A percentile compares a stretch with the other conserved stretches of the same genome.
Conservation (phyloP, 2,113 vertebrate genomes). For the Nothoprocta perdicaria region DNA sequence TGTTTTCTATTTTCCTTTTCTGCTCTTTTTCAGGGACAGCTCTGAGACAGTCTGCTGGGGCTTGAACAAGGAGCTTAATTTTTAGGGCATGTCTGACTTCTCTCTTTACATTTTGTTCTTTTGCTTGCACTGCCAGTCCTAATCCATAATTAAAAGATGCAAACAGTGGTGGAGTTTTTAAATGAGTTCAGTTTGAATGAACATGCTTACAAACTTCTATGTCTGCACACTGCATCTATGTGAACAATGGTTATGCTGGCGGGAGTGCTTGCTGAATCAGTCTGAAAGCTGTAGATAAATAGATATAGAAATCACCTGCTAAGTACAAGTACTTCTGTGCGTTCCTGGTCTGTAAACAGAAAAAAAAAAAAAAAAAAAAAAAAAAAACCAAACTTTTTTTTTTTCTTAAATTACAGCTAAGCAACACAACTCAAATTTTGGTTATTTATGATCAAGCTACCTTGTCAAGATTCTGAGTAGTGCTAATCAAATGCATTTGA, state of each 20-base stretch:
- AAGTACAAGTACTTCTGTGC: neutral
- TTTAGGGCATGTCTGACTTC: conserved; percentile 30
- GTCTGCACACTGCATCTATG: neutral
- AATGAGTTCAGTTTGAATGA: neutral
- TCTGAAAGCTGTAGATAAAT: neutral
- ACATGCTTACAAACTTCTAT: neutral
- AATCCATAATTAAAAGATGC: conserved; percentile 24
- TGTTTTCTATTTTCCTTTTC: conserved; percentile 9
- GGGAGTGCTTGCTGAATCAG: neutral
- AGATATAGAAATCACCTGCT: neutral
- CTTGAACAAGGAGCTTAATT: conserved; percentile 22
- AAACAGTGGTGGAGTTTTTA: neutral
- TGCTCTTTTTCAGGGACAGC: neutral
- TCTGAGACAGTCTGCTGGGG: conserved; percentile 5
- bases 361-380: neutral
- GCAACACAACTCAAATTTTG: neutral
- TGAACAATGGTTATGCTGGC: neutral
- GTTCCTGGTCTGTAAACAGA: neutral
- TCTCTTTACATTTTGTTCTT: neutral
- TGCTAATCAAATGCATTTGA: conserved; percentile 1
- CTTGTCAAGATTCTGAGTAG: conserved; percentile 2
- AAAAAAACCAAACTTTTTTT: neutral
- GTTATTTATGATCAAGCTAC: conserved; percentile 4
- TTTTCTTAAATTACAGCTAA: neutral
- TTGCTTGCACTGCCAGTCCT: conserved; percentile 11